These are phyloP conservation scores for Limnothrissa miodon DNA, from an alignment of 2,113 vertebrate species.

Conservation along the genomic window DNA sequence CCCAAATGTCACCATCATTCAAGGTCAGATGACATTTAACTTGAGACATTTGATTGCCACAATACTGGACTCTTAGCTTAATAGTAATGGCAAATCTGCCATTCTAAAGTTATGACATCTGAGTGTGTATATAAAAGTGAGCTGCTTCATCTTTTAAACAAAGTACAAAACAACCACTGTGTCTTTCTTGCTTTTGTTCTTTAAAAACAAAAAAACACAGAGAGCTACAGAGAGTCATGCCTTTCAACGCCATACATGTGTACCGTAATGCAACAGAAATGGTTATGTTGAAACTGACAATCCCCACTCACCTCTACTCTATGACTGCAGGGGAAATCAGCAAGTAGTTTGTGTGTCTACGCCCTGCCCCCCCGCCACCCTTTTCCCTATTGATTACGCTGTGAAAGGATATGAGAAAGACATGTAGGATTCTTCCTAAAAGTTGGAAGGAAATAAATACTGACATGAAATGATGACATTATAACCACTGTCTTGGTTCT, in stretches of 20 bases:
- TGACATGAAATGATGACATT: not conserved
- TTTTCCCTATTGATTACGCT: not conserved
- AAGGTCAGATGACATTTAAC: not conserved
- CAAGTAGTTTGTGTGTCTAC: not conserved
- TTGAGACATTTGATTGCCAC: not conserved
- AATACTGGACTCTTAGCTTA: not conserved
- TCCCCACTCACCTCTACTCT: not conserved
- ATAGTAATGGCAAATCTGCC: not conserved
- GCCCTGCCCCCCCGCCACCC: not conserved
- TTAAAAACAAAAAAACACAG: not conserved
- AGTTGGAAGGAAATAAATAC: not conserved
- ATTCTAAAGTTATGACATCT: not conserved
- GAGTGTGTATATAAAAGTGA: not conserved
- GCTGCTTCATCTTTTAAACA: slow-evolving; percentile 13
- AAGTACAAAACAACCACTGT: slow-evolving; percentile 6
- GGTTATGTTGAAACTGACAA: not conserved
- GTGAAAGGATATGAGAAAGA: not conserved
- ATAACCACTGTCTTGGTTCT: not conserved
- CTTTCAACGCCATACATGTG: not conserved
- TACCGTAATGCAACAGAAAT: not conserved
- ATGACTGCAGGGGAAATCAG: not conserved
- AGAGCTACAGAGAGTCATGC: not conserved
- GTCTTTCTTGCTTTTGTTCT: not conserved
- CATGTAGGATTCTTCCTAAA: not conserved
- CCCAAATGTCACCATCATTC: not conserved